Percentiles rank a stretch among this genome's conserved stretches.
These are phyloP conservation scores for Propithecus coquereli DNA, from an alignment of 2,113 vertebrate species.

Conservation along the genomic window DNA sequence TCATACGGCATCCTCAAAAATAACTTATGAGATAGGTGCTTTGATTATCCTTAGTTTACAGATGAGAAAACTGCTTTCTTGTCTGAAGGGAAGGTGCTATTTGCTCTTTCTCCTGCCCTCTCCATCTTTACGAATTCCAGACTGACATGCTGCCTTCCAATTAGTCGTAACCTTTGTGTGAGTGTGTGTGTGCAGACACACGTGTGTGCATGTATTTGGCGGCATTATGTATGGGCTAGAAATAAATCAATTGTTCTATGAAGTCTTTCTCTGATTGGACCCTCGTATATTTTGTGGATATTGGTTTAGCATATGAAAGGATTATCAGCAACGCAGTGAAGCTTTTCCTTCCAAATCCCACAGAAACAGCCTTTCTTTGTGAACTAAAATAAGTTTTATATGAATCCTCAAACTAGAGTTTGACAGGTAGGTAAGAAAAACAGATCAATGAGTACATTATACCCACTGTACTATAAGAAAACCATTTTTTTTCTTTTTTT, in stretches of 20 bases:
- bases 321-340: background rate
- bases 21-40: background rate
- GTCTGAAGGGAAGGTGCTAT: background rate
- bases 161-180: background rate
- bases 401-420: constrained; percentile 42
- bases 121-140: background rate
- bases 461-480: background rate
- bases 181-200: background rate
- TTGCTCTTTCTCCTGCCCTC: background rate
- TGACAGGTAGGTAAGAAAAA: constrained; percentile 62
- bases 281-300: background rate
- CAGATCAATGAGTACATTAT: constrained; percentile 33
- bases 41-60: background rate
- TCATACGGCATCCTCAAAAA: background rate
- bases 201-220: background rate
- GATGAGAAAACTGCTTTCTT: background rate
- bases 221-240: background rate
- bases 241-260: background rate
- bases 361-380: constrained; percentile 35
- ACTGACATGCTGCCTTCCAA: background rate
- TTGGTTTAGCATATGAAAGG: background rate
- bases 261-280: background rate
- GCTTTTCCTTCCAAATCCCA: background rate
- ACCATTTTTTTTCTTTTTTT: too few relatives aligned
- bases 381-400: constrained; percentile 58